Evolutionary conservation across 2,888 invertebrate genomes (phyloP), one percentile per base, ranked within the genome.

Genomic region (Phortica okadai): DNA sequence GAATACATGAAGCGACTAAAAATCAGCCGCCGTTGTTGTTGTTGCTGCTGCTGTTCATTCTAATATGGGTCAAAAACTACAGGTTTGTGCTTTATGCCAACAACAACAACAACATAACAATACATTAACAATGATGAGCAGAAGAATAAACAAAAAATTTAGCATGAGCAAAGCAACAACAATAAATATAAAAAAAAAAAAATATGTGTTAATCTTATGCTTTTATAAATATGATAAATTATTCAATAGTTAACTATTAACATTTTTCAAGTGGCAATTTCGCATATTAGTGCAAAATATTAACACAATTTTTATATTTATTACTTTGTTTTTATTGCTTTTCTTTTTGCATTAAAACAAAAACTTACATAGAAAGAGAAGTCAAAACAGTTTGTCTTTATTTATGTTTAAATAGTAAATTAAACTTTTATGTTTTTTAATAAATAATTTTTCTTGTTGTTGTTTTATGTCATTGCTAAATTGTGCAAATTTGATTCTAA

Each of bases 31-130:
- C 21, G 21, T 21, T 21, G 21, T 21, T 21, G 21, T 10, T 8
- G 45, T 10, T 45, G 45, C 10, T 45, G 45, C 45, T 45, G 45
- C 21, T 21, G 62, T 67, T 67, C 41, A 42, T 41, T 45, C 42
- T 78, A 84, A 86, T 86, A 87, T 86, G 81, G 86, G 86, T 86
- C 87, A 86, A 85, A 87, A 77, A 78, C 81, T 86, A 83, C 86
- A 84, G 85, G 87, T 86, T 86, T 82, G 73, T 79, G 64, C 73
- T 16, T n/a, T 67, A n/a, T 67, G 64, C 66, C 79, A 79, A 44
- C 44, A 11, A 67, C 64, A n/a, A n/a, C n/a, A 42, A 69, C 3
- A 44, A 16, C 64, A 14, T n/a, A 16, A n/a, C 8, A 58, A 8
- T 6, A n/a, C 33, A 42, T 67, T 14, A n/a, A 41, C 64, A 59